Percentiles rank a stretch among this genome's conserved stretches.
These are phyloP conservation scores for Diabrotica virgifera DNA, from an alignment of 1,140 invertebrate species.

Conservation along the genomic window DNA sequence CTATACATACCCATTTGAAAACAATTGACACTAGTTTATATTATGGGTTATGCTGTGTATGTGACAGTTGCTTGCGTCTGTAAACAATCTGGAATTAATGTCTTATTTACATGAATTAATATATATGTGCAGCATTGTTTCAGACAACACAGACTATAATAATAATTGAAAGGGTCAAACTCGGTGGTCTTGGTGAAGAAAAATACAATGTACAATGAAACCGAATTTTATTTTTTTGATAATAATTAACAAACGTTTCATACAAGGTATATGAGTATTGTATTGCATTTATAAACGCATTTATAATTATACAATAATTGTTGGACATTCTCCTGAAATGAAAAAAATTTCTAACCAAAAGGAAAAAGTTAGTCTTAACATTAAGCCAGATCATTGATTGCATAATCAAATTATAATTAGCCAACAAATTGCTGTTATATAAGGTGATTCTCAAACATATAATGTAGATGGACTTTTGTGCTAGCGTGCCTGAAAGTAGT, in stretches of 20 bases:
- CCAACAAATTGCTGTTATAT: no score
- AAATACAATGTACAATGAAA: background rate
- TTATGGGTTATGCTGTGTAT: constrained; percentile 16
- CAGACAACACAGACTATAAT: constrained; percentile 7
- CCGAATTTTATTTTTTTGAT: background rate
- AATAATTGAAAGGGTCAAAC: constrained; percentile 8
- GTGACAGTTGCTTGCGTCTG: constrained; percentile 12
- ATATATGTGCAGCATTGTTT: constrained; percentile 8
- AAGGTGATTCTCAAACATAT: no score
- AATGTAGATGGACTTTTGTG: no score
- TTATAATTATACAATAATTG: background rate
- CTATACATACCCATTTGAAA: constrained; percentile 1
- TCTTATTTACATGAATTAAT: constrained; percentile 20
- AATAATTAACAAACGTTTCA: background rate
- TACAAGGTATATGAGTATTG: background rate
- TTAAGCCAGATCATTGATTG: background rate
- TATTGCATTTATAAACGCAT: no score
- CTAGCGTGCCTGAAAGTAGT: no score
- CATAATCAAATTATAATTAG: background rate
- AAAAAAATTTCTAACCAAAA: background rate
- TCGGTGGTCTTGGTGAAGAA: background rate
- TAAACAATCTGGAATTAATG: constrained; percentile 19
- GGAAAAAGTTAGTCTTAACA: background rate
- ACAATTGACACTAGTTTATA: constrained; percentile 21
- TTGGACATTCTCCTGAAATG: background rate